These are phyloP conservation scores for Drosophila bocki DNA, from an alignment of 1,140 invertebrate genomes.

Conservation along the genomic window DNA sequence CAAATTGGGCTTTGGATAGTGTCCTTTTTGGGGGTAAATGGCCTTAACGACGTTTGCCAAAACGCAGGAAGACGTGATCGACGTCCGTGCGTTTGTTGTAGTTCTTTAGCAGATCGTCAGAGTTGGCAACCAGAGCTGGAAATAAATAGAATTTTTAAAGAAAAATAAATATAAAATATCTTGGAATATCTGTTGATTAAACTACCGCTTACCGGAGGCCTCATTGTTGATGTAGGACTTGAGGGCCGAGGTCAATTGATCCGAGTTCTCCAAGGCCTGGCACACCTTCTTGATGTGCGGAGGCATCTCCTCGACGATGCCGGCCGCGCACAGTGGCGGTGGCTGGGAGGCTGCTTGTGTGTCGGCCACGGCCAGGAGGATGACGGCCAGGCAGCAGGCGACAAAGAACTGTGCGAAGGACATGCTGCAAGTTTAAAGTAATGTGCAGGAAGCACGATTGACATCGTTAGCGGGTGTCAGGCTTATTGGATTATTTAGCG, in stretches of 20 bases:
- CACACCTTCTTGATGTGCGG: conserved; percentile 82
- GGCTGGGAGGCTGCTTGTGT: conserved; percentile 50
- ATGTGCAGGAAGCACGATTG: conserved; percentile 27
- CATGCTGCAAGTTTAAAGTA: conserved; percentile 59
- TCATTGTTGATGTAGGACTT: conserved; percentile 83
- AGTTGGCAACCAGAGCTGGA: conserved; percentile 73
- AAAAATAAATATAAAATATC: not conserved
- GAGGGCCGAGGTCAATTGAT: conserved; percentile 76
- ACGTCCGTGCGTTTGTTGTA: conserved; percentile 91
- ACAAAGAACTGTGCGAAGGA: conserved; percentile 66
- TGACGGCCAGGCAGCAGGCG: conserved; percentile 57
- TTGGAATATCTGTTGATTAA: not conserved
- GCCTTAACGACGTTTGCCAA: conserved; percentile 87
- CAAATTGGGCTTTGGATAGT: not conserved
- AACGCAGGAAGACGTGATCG: conserved; percentile 91
- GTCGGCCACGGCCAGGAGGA: conserved; percentile 55
- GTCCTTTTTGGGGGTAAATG: not conserved
- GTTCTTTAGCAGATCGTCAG: conserved; percentile 76
- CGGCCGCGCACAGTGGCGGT: conserved; percentile 73
- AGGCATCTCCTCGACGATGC: conserved; percentile 82
- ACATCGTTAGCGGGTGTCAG: conserved; percentile 31
- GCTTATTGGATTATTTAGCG: conserved; percentile 41
- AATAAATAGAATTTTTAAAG: not conserved
- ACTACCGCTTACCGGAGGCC: conserved; percentile 67
- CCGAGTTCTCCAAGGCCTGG: conserved; percentile 79